Conservation (phyloP, 1,140 invertebrate genomes). For the Cotesia chilonis region DNA sequence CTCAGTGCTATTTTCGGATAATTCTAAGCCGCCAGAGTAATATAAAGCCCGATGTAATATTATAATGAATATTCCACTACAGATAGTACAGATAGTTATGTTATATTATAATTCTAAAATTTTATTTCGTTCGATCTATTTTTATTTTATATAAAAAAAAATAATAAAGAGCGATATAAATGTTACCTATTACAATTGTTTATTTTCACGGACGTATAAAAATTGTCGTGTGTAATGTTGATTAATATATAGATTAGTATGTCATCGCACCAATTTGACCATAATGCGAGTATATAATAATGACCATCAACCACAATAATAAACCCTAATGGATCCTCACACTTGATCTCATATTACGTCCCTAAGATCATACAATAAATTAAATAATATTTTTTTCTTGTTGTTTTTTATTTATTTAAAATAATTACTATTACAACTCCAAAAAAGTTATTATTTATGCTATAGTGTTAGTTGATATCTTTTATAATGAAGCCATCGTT, state of each 20-base stretch:
- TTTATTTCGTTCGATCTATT: too few relatives aligned
- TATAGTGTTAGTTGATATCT: too few relatives aligned
- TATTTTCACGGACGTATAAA: conserved; percentile 20
- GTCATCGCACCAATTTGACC: conserved; percentile 15
- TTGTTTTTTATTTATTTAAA: too few relatives aligned
- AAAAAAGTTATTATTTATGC: too few relatives aligned
- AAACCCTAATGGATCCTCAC: conserved; percentile 26
- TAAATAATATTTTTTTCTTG: too few relatives aligned
- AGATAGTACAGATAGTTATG: not conserved
- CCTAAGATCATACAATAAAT: not conserved
- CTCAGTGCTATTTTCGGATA: conserved; percentile 22
- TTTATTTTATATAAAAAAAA: too few relatives aligned
- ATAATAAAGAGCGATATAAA: not conserved
- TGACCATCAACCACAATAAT: conserved; percentile 26
- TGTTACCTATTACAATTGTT: not conserved
- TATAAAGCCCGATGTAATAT: not conserved
- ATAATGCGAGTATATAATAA: conserved; percentile 5
- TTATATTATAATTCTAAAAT: not conserved
- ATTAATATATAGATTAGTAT: not conserved
- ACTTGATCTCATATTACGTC: not conserved
- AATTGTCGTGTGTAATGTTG: not conserved
- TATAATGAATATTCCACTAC: not conserved
- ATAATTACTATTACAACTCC: too few relatives aligned
- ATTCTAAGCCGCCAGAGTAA: conserved; percentile 2
- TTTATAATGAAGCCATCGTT: too few relatives aligned